Base-by-base conservation (phyloP, 2,113 vertebrate species). In the Labeo catla region DNA sequence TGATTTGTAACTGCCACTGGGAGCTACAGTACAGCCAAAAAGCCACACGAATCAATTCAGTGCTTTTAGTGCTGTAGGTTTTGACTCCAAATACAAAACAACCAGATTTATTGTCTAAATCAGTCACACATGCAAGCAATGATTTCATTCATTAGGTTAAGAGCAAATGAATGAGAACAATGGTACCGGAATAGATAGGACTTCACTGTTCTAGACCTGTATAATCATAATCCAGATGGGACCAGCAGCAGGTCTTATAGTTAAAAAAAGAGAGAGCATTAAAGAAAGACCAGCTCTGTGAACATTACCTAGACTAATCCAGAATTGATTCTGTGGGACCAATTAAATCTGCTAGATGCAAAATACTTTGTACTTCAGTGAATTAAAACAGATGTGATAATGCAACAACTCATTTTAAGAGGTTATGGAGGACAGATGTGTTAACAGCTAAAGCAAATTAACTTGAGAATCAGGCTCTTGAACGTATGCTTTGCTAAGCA, bases 291-390 rank as follows among this genome's bases (percentile, higher is more conserved):
- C 16, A 6, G n/a, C 28, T 45, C 54, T 36, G n/a, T 83, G 36
- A 65, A 54, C 65, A 12, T 68, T 47, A 36, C 28, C 12, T 70
- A 19, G 23, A 73, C 65, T 39, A 63, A 77, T 28, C 34, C 28
- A 8, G 43, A 85, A 74, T 76, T 50, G 77, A 49, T 85, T 85
- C 77, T 87, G 34, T 85, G 86, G 70, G 86, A 87, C 83, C 83
- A 81, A 87, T 85, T 87, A 87, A 85, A 72, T 76, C 45, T 81
- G 45, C 83, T 84, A 80, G 68, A 87, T 81, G 82, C 77, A 23
- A 77, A 68, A 54, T 65, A 73, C 45, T n/a, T 28, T 47, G 36
- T 36, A 77, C 73, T 49, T 78, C 84, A 43, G 57, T 85, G 49
- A 68, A 54, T 66, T 66, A 85, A 74, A 81, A 65, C 61, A 76